Evolutionary conservation across 2,888 invertebrate species (phyloP).

Genomic region (Patella caerulea): DNA sequence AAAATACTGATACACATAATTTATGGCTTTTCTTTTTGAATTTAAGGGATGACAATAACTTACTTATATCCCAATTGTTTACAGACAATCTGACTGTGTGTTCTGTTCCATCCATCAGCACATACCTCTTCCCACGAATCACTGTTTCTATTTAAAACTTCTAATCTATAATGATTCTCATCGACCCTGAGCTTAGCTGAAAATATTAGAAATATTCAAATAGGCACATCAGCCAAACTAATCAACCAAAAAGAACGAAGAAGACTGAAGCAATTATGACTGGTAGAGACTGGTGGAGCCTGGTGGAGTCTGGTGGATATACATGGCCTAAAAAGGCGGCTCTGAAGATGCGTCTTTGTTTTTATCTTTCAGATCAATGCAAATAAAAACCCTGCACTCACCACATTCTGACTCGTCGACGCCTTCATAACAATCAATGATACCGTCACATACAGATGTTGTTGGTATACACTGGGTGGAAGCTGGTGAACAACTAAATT

Average conservation of each 20-base stretch:
- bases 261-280: too few species aligned
- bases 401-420: constrained; percentile 59
- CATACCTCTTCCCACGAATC: constrained; percentile 54
- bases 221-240: too few species aligned
- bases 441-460: constrained; percentile 55
- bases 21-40: too few species aligned
- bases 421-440: constrained; percentile 52
- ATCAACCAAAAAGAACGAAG: too few species aligned
- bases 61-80: constrained; percentile 52
- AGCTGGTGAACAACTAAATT: constrained; percentile 48
- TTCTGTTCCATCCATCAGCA: constrained; percentile 48
- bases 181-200: not conserved
- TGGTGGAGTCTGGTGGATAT: too few species aligned
- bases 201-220: not conserved
- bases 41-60: not conserved
- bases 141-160: constrained; percentile 29
- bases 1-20: too few species aligned
- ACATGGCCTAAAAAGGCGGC: too few species aligned
- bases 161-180: not conserved
- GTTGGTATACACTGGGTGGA: constrained; percentile 53
- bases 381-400: constrained; percentile 29
- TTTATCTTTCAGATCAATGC: not conserved
- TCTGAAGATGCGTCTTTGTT: not conserved
- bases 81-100: constrained; percentile 43
- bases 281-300: too few species aligned